Conservation (phyloP, 1,140 invertebrate species). For the Lethrus apterus region DNA sequence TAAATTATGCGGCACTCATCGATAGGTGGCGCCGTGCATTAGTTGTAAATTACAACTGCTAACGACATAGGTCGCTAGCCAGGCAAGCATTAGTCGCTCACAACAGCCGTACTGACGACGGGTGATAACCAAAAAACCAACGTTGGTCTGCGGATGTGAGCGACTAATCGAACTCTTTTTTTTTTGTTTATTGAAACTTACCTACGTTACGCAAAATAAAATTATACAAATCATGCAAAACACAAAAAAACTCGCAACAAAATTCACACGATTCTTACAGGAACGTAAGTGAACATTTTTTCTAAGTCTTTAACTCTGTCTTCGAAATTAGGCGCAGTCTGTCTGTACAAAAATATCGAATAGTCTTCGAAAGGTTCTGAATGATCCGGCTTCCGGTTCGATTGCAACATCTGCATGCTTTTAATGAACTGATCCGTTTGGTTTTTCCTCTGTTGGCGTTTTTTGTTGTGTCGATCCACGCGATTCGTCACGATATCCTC, state of each 20-base stretch:
- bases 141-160: no score
- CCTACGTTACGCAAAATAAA: no score
- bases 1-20: no score
- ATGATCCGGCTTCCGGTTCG: constrained; percentile 51
- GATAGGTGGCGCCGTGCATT: no score
- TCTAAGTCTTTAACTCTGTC: constrained; percentile 71
- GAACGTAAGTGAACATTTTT: constrained; percentile 60
- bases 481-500: constrained; percentile 63
- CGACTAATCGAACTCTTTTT: no score
- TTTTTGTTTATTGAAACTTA: no score
- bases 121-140: no score
- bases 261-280: constrained; percentile 62
- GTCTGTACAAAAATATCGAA: constrained; percentile 64
- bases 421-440: constrained; percentile 67
- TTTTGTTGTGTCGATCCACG: constrained; percentile 54
- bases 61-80: no score
- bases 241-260: constrained; percentile 19
- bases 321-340: constrained; percentile 66
- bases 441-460: constrained; percentile 58
- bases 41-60: no score
- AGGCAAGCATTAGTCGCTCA: no score
- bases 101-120: no score
- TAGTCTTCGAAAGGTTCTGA: constrained; percentile 62
- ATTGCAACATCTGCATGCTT: constrained; percentile 69
- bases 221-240: not conserved